These are phyloP conservation scores for Euwallacea similis DNA, from an alignment of 1,140 invertebrate genomes.

Conservation along the genomic window DNA sequence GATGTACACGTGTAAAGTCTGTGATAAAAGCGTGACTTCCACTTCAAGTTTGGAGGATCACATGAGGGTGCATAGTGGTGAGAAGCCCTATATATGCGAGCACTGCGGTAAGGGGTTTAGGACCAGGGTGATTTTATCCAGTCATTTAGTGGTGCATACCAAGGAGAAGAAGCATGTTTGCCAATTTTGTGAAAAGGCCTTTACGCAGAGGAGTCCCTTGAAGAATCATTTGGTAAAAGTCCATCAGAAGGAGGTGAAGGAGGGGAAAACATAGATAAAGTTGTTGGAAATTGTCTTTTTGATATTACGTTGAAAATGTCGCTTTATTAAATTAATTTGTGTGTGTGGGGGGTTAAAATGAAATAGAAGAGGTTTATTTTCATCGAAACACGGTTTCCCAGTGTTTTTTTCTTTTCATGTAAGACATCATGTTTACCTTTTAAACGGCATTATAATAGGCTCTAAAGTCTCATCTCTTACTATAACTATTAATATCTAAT, in stretches of 20 bases:
- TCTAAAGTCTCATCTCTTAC: no score
- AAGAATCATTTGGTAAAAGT: constrained; percentile 62
- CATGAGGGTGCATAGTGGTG: constrained; percentile 53
- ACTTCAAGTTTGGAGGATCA: constrained; percentile 60
- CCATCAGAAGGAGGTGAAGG: constrained; percentile 9
- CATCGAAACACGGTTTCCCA: no score
- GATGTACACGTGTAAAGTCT: constrained; percentile 52
- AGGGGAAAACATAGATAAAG: background rate
- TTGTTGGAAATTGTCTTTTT: no score
- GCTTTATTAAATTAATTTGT: no score
- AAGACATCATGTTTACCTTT: no score
- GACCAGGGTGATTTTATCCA: constrained; percentile 66
- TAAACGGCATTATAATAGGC: no score
- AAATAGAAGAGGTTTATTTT: no score
- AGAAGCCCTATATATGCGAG: constrained; percentile 54
- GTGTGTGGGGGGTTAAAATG: no score
- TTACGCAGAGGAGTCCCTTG: constrained; percentile 67
- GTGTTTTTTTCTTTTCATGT: no score
- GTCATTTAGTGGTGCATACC: constrained; percentile 55
- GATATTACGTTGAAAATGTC: no score
- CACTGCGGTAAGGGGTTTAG: constrained; percentile 58
- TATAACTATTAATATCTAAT: no score
- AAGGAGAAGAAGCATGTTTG: constrained; percentile 56
- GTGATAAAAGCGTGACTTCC: constrained; percentile 56
- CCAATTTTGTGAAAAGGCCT: constrained; percentile 55